Conservation (phyloP, 2,888 invertebrate genomes). For the Philaethria dido region DNA sequence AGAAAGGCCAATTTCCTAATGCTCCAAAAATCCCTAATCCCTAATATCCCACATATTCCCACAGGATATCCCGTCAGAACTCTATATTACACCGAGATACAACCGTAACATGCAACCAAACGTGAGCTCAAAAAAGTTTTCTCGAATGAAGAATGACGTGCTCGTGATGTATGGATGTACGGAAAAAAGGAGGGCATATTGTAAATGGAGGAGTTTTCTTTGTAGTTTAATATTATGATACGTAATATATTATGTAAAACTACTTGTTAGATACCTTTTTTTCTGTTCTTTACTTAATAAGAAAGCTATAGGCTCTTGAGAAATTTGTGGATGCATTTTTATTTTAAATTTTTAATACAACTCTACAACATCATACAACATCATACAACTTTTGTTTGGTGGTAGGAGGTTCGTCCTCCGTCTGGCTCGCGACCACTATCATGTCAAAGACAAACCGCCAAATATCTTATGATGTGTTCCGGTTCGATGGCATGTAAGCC, state of each 20-base stretch:
- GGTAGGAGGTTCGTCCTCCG: too few relatives aligned
- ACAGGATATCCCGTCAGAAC: slow-evolving; percentile 4
- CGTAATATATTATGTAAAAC: neutral
- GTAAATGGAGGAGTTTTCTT: neutral
- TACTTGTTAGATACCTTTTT: neutral
- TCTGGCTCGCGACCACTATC: too few relatives aligned
- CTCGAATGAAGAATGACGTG: slow-evolving; percentile 16
- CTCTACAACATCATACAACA: too few relatives aligned
- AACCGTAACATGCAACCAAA: slow-evolving; percentile 4
- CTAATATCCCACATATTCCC: slow-evolving; percentile 9
- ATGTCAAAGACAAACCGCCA: too few relatives aligned
- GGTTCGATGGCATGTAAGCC: too few relatives aligned
- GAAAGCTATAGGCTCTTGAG: too few relatives aligned
- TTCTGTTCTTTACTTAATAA: neutral
- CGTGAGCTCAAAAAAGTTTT: slow-evolving; percentile 16
- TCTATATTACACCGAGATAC: slow-evolving; percentile 13
- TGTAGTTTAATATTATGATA: neutral
- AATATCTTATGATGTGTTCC: too few relatives aligned
- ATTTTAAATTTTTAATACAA: too few relatives aligned
- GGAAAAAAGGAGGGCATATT: slow-evolving; percentile 1
- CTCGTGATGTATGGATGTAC: neutral
- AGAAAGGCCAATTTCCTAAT: slow-evolving; percentile 10
- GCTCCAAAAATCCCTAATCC: slow-evolving; percentile 12
- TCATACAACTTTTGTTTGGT: too few relatives aligned
- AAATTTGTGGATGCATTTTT: too few relatives aligned